Conservation (phyloP, 2,888 invertebrate species). For the Thereva unica region DNA sequence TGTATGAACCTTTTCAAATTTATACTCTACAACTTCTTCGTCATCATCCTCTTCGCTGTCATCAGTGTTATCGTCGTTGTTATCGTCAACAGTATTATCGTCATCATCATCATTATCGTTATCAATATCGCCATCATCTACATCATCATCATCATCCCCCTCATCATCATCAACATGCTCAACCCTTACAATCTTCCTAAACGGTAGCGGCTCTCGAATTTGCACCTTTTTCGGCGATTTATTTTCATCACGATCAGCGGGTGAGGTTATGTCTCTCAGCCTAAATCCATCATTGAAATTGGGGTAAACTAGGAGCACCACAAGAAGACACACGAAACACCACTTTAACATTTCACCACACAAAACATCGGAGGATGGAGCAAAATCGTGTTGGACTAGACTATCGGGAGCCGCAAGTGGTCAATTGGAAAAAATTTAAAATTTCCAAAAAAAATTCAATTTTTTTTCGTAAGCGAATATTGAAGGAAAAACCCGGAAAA, state of each 20-base stretch:
- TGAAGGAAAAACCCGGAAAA: no score
- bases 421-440: no score
- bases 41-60: conserved; percentile 46
- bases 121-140: conserved; percentile 33
- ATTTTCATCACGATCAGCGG: conserved; percentile 27
- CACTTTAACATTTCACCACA: conserved; percentile 21
- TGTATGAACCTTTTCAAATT: conserved; percentile 43
- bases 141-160: conserved; percentile 45
- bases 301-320: conserved; percentile 7
- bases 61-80: conserved; percentile 38
- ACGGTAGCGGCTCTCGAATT: conserved; percentile 38
- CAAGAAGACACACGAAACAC: conserved; percentile 8
- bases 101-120: conserved; percentile 37
- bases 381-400: neutral
- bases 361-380: conserved; percentile 13
- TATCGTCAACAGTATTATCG: conserved; percentile 39
- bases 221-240: conserved; percentile 13
- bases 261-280: conserved; percentile 37
- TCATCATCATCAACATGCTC: conserved; percentile 47
- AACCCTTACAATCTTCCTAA: conserved; percentile 52
- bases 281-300: conserved; percentile 36
- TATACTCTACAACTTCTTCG: conserved; percentile 36
- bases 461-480: no score
- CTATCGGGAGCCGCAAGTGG: neutral
- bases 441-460: no score